Evolutionary conservation across 2,888 invertebrate genomes (phyloP).

Genomic region (Hetaerina titia): DNA sequence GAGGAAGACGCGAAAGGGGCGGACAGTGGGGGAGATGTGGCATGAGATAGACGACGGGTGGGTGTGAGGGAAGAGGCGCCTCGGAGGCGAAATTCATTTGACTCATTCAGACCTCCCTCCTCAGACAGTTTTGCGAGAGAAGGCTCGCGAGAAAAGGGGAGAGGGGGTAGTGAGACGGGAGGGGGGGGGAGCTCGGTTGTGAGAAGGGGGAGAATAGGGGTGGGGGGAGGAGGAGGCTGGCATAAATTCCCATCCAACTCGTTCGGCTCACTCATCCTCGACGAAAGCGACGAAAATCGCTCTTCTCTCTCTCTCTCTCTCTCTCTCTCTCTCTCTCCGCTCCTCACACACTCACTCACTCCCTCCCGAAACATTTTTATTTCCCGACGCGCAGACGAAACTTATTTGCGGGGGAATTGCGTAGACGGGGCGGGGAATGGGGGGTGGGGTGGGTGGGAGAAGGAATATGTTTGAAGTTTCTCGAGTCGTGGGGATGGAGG

Average conservation of each 20-base stretch:
- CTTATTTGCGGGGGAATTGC: conserved; percentile 2
- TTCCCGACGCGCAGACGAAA: neutral
- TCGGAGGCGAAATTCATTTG: conserved; percentile 3
- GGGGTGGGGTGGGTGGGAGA: neutral
- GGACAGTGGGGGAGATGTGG: neutral
- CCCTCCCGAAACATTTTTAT: neutral
- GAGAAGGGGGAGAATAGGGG: neutral
- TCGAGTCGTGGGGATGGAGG: neutral
- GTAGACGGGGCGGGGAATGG: neutral
- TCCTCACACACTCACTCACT: neutral
- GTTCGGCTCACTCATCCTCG: conserved; percentile 4
- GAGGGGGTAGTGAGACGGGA: neutral
- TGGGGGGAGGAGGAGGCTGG: neutral
- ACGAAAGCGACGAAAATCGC: neutral
- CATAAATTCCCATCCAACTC: neutral
- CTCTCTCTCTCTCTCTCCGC: too few relatives aligned
- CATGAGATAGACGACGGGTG: neutral
- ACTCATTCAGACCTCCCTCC: neutral
- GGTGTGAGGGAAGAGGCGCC: neutral
- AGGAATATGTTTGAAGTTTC: neutral
- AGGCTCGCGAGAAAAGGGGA: neutral
- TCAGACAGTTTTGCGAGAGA: neutral
- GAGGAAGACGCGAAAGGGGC: neutral
- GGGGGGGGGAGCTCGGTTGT: neutral
- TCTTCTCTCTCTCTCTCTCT: too few relatives aligned